Base-by-base conservation (phyloP, 2,888 invertebrate genomes). In the Diadromus collaris region DNA sequence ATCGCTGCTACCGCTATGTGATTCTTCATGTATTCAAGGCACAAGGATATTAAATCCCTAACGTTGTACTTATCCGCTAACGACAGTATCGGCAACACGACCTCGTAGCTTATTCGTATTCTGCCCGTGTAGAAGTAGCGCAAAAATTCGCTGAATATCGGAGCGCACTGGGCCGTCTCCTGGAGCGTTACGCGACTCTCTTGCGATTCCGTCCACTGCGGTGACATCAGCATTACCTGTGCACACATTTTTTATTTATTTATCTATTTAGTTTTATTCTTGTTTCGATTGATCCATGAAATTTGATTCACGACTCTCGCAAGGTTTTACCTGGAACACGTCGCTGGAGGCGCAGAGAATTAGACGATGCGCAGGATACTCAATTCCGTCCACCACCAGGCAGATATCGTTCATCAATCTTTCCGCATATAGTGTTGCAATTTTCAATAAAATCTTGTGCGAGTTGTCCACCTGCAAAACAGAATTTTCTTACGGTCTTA, bases 41-140 rank as follows among this genome's bases (percentile, higher is more conserved):
- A 98, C 13, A 97, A 92, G 7, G 93, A 92, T 81, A 96, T 96
- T 86, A 98, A 93, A 91, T 98, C 97, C 93, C 95, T 95, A 16
- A 98, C 97, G 92, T 98, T 97, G 91, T 98, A 98, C 91, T 98
- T 98, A 91, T 98, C 98, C 51, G 97, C 98, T 74, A 98, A 92
- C 10, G 96, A 96, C 69, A 98, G 92, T 83, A 98, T 94, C 6
- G 98, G 97, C 91, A 98, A 94, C 64, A 97, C 98, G 79, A 95
- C 95, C 70, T 94, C 93, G 83, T 97, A 94, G 6, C 96, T 96
- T 87, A 98, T 95, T 86, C 94, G 93, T 84, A 98, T 96, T 91
- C 95, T 95, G 51, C 98, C 98, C 0, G 97, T 97, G 92, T 98
- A 98, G 89, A 98, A 94, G 89, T 96, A 96, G 91, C 96, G 95